Conservation (phyloP, 2,888 invertebrate species). For the Plebejus argus region DNA sequence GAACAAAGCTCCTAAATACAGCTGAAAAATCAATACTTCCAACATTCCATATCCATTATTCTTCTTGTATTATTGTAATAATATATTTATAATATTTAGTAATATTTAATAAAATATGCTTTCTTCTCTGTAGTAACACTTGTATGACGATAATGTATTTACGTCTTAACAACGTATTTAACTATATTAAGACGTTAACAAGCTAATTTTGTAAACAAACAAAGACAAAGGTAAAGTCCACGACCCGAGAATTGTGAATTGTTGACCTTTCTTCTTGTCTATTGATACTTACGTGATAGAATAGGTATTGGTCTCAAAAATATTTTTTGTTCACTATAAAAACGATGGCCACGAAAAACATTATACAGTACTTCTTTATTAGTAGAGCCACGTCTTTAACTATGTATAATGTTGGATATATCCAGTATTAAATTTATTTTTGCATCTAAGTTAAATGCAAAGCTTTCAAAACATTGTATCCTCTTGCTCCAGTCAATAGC, state of each 20-base stretch:
- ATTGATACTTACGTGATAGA: background rate
- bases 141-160: background rate
- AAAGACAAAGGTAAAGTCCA: background rate
- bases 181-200: background rate
- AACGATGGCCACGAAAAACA: background rate
- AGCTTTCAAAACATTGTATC: background rate
- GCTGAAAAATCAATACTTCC: background rate
- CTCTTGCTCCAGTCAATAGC: background rate
- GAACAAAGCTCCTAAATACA: background rate
- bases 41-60: background rate
- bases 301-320: background rate
- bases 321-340: background rate
- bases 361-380: no score
- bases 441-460: no score
- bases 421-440: no score
- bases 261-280: background rate
- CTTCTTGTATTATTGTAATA: background rate
- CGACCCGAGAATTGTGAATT: background rate
- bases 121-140: constrained; percentile 25
- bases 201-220: background rate
- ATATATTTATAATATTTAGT: no score
- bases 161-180: constrained; percentile 16
- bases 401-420: no score
- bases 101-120: background rate
- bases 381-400: no score